Evolutionary conservation across 2,113 vertebrate species (phyloP).

Genomic region (Solea solea): DNA sequence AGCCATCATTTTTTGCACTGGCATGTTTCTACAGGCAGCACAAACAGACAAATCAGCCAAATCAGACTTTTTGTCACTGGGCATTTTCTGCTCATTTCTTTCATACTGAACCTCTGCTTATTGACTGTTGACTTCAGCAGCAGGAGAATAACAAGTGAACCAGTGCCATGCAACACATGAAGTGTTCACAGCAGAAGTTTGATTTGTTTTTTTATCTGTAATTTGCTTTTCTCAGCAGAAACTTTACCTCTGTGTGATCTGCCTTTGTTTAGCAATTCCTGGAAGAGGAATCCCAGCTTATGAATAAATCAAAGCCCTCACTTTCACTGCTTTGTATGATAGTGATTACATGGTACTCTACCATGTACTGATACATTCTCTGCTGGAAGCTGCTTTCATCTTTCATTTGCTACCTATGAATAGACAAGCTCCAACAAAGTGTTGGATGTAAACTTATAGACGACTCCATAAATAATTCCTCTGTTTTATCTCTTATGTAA

Average conservation of each 20-base stretch:
- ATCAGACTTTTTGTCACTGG: background rate
- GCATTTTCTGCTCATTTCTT: background rate
- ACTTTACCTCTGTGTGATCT: slow-evolving; percentile 58
- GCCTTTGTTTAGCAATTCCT: slow-evolving; percentile 68
- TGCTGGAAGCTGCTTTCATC: slow-evolving; percentile 55
- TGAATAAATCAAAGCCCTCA: slow-evolving; percentile 79
- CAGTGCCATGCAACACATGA: slow-evolving; percentile 17
- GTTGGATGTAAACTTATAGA: slow-evolving; percentile 32
- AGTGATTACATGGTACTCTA: slow-evolving; percentile 65
- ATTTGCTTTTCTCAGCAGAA: slow-evolving; percentile 69
- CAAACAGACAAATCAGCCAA: slow-evolving; percentile 17
- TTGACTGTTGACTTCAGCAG: slow-evolving; percentile 21
- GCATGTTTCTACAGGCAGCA: background rate
- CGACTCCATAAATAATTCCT: slow-evolving; percentile 63
- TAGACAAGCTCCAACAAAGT: slow-evolving; percentile 29
- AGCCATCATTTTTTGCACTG: too few species aligned
- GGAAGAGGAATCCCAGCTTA: slow-evolving; percentile 64
- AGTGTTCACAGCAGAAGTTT: slow-evolving; percentile 47
- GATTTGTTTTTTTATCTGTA: slow-evolving; percentile 75
- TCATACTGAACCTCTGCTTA: slow-evolving; percentile 5
- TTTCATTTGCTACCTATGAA: slow-evolving; percentile 50
- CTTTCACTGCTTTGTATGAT: slow-evolving; percentile 69
- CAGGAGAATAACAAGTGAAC: slow-evolving; percentile 23
- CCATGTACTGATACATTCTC: slow-evolving; percentile 62
- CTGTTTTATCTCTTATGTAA: slow-evolving; percentile 31